A percentile compares a stretch with the other conserved stretches of the same genome.
Conservation (phyloP, 2,888 invertebrate genomes). For the Cantharis rustica region DNA sequence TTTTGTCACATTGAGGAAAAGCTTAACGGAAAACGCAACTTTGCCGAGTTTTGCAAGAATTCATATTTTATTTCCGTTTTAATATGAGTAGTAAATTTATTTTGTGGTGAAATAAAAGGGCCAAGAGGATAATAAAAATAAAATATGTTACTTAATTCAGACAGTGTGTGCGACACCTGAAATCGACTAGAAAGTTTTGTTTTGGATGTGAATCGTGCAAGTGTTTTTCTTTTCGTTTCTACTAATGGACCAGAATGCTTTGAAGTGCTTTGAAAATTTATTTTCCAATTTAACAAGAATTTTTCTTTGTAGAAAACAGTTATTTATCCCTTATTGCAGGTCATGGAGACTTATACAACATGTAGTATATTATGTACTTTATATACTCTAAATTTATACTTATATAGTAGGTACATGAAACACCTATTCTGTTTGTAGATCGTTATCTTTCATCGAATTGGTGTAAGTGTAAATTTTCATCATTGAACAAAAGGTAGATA, state of each 20-base stretch:
- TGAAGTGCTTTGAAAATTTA: constrained; percentile 1
- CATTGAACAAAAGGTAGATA: background rate
- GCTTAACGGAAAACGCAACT: background rate
- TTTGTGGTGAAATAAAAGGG: background rate
- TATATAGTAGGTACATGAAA: background rate
- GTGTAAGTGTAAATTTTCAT: background rate
- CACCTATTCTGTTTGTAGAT: background rate
- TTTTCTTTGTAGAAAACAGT: background rate
- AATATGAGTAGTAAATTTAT: constrained; percentile 5
- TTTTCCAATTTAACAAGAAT: background rate
- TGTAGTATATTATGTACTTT: background rate
- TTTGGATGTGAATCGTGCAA: background rate
- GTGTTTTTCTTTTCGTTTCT: background rate
- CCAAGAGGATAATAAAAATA: constrained; percentile 7
- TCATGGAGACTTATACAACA: background rate
- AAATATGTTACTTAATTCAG: constrained; percentile 6
- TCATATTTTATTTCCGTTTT: constrained; percentile 1
- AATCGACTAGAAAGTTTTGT: constrained; percentile 2
- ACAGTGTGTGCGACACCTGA: background rate
- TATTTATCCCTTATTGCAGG: background rate
- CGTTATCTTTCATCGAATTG: background rate
- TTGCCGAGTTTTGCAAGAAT: background rate
- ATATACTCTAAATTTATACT: background rate
- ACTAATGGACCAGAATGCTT: background rate
- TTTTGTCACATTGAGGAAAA: background rate